A percentile compares a stretch with the other conserved stretches of the same genome.
phyloP scores from a whole-genome alignment of 2,797 vertebrate genomes.

The Triplophysa bombifrons region DNA sequence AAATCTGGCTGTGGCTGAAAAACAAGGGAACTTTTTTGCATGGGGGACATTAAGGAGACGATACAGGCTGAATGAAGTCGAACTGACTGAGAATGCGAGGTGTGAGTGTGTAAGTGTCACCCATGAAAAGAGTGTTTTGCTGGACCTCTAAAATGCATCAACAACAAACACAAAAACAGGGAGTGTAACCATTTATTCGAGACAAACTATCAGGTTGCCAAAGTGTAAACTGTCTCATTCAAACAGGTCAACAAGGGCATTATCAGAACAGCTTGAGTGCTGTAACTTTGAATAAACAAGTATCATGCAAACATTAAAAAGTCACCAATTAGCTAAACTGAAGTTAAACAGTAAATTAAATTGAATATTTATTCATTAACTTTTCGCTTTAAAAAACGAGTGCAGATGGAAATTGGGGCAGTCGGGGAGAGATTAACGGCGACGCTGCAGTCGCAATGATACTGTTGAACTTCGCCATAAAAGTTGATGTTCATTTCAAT shows the following conservation, averaged over 20 bases:
- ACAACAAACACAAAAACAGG: background rate
- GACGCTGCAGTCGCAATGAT: background rate
- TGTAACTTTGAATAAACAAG: background rate
- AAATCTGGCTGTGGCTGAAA: background rate
- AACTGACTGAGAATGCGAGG: too few relatives aligned
- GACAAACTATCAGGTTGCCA: background rate
- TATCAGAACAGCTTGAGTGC: background rate
- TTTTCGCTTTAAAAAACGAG: background rate
- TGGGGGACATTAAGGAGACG: background rate
- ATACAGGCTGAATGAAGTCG: background rate
- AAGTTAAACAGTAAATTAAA: background rate
- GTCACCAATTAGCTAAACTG: background rate
- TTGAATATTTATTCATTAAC: background rate
- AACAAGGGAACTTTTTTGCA: conserved; percentile 2
- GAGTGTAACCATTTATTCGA: background rate
- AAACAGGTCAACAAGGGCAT: background rate
- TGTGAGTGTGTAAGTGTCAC: too few relatives aligned
- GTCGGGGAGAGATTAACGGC: background rate
- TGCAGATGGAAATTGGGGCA: background rate
- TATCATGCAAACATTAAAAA: background rate
- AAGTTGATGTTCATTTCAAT: background rate
- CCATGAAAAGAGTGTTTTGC: background rate
- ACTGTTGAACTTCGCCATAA: background rate
- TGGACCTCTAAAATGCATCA: background rate
- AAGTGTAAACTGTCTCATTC: background rate